Percentiles rank a stretch among this genome's conserved stretches.
These are phyloP conservation scores for Machaerirhynchus nigripectus DNA, from an alignment of 2,113 vertebrate species.

Conservation along the genomic window DNA sequence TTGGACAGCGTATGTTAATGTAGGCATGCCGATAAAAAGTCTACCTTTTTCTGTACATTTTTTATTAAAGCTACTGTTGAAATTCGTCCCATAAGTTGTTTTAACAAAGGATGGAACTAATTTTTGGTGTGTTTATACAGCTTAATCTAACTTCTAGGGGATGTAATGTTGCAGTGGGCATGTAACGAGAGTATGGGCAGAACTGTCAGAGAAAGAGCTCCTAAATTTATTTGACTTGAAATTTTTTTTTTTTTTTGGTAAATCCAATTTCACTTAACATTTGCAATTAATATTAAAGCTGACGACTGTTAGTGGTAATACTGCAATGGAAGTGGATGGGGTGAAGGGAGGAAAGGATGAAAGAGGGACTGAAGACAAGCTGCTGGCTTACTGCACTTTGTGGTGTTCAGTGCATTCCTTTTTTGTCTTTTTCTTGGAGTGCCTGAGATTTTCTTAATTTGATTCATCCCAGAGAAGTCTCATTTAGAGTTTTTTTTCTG, in stretches of 20 bases:
- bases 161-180: neutral
- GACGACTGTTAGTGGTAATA: neutral
- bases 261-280: neutral
- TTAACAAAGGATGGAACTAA: neutral
- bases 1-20: neutral
- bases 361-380: neutral
- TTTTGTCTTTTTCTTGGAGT: neutral
- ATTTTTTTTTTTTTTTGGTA: neutral
- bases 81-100: neutral
- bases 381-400: neutral
- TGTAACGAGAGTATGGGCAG: neutral
- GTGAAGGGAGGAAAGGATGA: neutral
- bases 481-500: neutral
- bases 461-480: neutral
- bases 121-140: neutral
- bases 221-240: neutral
- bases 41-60: rapidly evolving
- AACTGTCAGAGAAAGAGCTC: neutral
- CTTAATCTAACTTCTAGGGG: neutral
- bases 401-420: neutral
- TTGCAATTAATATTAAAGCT: neutral
- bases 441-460: neutral
- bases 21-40: neutral
- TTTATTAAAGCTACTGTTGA: neutral
- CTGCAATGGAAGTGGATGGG: neutral